These are phyloP conservation scores for Cryptomyrus ogoouensis DNA, from an alignment of 2,113 vertebrate genomes.

Conservation along the genomic window DNA sequence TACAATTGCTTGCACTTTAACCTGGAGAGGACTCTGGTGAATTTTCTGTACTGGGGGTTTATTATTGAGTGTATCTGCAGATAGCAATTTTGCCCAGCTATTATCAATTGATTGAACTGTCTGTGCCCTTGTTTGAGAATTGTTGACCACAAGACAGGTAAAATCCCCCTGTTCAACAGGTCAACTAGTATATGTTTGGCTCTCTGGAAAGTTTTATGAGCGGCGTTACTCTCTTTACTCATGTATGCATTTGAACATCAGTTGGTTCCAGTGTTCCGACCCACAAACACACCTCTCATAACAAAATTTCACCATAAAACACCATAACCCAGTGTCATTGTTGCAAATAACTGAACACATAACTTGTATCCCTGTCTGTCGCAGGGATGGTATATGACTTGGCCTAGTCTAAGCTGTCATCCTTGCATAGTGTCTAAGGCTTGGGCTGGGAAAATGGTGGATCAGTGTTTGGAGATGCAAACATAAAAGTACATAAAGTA, in stretches of 20 bases:
- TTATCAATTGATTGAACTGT: neutral
- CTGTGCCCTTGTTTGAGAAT: neutral
- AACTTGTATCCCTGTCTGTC: neutral
- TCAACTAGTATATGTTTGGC: neutral
- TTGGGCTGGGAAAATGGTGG: neutral
- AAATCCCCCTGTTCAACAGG: neutral
- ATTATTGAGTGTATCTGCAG: neutral
- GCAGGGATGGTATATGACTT: neutral
- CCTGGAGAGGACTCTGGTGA: neutral
- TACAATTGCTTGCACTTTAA: slow-evolving; percentile 11
- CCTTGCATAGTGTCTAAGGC: neutral
- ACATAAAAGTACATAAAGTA: neutral
- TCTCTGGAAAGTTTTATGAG: neutral
- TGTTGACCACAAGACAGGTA: neutral
- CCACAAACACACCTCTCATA: neutral
- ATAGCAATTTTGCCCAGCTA: neutral
- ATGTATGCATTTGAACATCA: neutral
- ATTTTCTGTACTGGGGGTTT: neutral
- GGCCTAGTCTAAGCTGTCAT: neutral
- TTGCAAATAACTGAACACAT: neutral
- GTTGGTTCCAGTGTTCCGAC: neutral
- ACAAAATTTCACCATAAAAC: neutral
- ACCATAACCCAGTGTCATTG: neutral
- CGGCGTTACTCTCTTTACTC: neutral
- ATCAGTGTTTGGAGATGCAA: neutral